These are phyloP conservation scores for Zelleria hepariella DNA, from an alignment of 2,888 invertebrate species.

Conservation along the genomic window DNA sequence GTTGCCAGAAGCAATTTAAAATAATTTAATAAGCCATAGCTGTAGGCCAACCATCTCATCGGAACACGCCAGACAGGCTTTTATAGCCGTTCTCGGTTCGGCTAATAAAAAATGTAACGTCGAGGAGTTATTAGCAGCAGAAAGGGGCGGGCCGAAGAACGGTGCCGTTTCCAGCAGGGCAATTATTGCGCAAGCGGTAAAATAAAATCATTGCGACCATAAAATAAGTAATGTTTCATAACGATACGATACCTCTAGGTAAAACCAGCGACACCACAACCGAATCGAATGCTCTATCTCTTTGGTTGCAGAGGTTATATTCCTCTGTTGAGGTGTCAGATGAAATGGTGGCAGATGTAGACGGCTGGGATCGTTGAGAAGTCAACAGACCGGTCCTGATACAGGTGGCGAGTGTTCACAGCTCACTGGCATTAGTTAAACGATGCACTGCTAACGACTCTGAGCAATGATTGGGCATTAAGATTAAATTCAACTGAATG, in stretches of 20 bases:
- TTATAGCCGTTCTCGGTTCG: conserved; percentile 4
- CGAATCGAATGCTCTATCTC: background rate
- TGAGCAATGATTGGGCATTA: conserved; percentile 22
- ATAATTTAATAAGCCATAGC: background rate
- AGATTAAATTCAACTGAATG: background rate
- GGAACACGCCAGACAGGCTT: background rate
- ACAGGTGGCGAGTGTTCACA: conserved; percentile 42
- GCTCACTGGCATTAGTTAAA: conserved; percentile 16
- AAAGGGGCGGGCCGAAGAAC: conserved; percentile 14
- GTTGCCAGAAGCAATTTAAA: no score
- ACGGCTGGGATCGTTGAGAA: conserved; percentile 23
- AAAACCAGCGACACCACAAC: background rate
- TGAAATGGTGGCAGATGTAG: conserved; percentile 9
- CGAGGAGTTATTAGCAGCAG: conserved; percentile 12
- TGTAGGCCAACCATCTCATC: background rate
- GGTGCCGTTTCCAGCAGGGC: conserved; percentile 23
- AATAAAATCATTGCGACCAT: conserved; percentile 44
- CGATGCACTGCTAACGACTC: conserved; percentile 26
- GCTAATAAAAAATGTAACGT: conserved; percentile 15
- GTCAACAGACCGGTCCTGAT: conserved; percentile 42
- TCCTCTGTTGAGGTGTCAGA: background rate
- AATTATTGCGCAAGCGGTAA: conserved; percentile 50
- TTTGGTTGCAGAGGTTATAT: background rate
- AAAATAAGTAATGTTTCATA: conserved; percentile 48
- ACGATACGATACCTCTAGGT: conserved; percentile 29